Evolutionary conservation across 2,888 invertebrate species (phyloP), one percentile per base, ranked within the genome.

Genomic region (Brenthis ino): DNA sequence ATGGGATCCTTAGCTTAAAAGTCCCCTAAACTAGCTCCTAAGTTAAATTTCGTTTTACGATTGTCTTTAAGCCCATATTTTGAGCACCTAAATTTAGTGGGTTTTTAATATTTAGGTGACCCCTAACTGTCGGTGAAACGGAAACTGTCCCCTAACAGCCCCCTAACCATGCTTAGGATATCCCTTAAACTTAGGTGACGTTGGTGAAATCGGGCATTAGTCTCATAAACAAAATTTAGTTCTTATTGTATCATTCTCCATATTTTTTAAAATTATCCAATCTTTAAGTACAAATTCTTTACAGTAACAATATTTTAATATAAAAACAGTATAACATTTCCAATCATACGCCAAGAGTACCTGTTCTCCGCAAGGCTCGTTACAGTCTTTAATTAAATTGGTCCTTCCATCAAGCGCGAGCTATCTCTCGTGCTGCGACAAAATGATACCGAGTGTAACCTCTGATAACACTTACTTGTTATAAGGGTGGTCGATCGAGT

Each of bases 401-500:
- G 37, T 64, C 56, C 81, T 80, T 81, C 80, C 78, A 78, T 75
- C 76, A 81, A 79, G 80, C 82, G 80, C 72, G 77, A 77, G 81
- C 83, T 81, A 79, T 78, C 75, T 77, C 74, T 78, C 78, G 76
- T 77, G 76, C 75, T 76, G 77, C 75, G 82, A 82, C 82, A 82
- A 83, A 82, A 85, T 76, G 83, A 82, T 82, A 82, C 80, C 77
- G 74, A 74, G 72, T 78, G 74, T 79, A 81, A 79, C 76, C 78
- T 75, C 76, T 77, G 78, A 77, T 76, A 79, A 79, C 79, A 79
- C 80, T 84, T 84, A 79, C 82, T 82, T 81, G 77, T 83, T 84
- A 85, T 85, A 64, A 81, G 83, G 86, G 85, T 84, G 85, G 77
- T 79, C 80, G 80, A 74, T 82, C 80, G 82, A 82, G 82, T 83